These are phyloP conservation scores for Carassius auratus DNA, from an alignment of 2,113 vertebrate genomes.

Conservation along the genomic window DNA sequence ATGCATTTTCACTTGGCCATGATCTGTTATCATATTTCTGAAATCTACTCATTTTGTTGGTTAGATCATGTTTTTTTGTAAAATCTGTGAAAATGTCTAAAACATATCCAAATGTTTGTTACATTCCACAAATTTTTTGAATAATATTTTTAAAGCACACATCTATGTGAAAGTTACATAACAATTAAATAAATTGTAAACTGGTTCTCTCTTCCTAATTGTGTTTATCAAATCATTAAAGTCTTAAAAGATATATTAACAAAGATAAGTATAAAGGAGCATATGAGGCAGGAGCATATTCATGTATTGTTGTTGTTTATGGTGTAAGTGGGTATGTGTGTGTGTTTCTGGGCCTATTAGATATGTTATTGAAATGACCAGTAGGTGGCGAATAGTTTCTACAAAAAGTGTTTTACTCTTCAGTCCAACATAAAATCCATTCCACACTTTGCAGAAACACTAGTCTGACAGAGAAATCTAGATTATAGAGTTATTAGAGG, in stretches of 20 bases:
- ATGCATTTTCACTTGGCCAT: too few species aligned
- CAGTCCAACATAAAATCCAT: background rate
- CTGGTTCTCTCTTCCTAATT: too few species aligned
- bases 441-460: background rate
- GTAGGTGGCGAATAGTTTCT: background rate
- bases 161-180: too few species aligned
- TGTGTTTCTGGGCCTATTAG: background rate
- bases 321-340: conserved; percentile 34
- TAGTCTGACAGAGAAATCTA: conserved; percentile 9
- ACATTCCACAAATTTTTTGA: too few species aligned
- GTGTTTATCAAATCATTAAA: background rate
- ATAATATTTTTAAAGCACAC: too few species aligned
- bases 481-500: background rate
- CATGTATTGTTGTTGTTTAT: background rate
- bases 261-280: background rate
- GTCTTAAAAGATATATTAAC: background rate
- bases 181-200: too few species aligned
- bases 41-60: too few species aligned
- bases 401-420: background rate
- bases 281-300: background rate
- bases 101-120: too few species aligned
- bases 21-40: too few species aligned
- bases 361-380: background rate
- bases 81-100: too few species aligned
- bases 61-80: too few species aligned